Percentiles rank a stretch among this genome's conserved stretches.
Conservation (phyloP, 2,888 invertebrate genomes). For the Cartodere bifasciata region DNA sequence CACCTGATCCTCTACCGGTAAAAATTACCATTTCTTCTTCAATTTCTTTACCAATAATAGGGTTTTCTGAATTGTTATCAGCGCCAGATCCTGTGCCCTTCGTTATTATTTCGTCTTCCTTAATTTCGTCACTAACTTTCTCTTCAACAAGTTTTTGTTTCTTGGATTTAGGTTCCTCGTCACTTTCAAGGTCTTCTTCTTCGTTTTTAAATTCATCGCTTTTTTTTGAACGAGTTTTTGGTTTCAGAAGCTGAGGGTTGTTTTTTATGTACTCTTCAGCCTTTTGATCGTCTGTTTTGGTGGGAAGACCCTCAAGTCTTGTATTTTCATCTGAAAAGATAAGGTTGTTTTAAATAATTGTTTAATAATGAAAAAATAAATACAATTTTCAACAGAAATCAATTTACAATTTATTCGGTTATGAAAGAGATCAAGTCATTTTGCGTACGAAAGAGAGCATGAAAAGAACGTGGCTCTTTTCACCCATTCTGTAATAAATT, state of each 20-base stretch:
- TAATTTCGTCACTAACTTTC: constrained; percentile 15
- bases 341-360: too few species aligned
- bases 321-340: constrained; percentile 3
- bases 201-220: constrained; percentile 22
- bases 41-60: constrained; percentile 51
- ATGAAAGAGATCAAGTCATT: too few species aligned
- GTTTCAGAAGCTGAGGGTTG: too few species aligned
- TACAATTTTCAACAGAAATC: too few species aligned
- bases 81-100: constrained; percentile 48
- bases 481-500: too few species aligned
- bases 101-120: constrained; percentile 39
- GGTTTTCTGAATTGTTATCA: constrained; percentile 10
- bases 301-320: too few species aligned
- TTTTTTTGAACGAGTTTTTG: too few species aligned
- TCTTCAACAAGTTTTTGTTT: constrained; percentile 13
- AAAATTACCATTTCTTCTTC: constrained; percentile 60
- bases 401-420: too few species aligned
- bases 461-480: too few species aligned
- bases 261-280: too few species aligned
- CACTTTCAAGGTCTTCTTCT: constrained; percentile 12
- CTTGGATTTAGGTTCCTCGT: constrained; percentile 15
- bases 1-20: constrained; percentile 59
- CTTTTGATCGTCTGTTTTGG: constrained; percentile 12
- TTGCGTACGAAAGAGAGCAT: too few species aligned
- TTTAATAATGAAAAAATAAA: too few species aligned